A percentile compares a stretch with the other conserved stretches of the same genome.
phyloP scores from a whole-genome alignment of 1,140 invertebrate genomes.

The Lepidurus packardi region DNA sequence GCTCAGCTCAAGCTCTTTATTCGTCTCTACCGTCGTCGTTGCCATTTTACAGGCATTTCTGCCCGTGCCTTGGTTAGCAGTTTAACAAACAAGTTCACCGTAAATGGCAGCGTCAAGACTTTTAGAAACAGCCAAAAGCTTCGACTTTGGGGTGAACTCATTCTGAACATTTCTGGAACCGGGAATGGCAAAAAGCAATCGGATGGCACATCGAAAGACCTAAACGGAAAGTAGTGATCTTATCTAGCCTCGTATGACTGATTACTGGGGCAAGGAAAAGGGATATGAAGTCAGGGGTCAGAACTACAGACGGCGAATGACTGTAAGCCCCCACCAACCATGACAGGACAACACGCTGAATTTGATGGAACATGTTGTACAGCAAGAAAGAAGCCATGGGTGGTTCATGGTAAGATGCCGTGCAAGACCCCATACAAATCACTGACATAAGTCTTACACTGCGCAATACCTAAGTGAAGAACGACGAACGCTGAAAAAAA shows the following conservation, averaged over 20 bases:
- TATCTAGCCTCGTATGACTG: too few relatives aligned
- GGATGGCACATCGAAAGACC: neutral
- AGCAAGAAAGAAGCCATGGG: neutral
- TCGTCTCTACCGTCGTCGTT: conserved; percentile 27
- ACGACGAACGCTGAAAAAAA: neutral
- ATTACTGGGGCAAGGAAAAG: neutral
- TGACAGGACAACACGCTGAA: neutral
- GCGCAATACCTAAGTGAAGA: neutral
- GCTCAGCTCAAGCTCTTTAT: conserved; percentile 24
- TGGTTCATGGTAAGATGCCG: neutral
- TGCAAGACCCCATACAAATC: neutral
- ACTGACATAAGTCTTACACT: neutral
- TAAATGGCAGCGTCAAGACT: neutral
- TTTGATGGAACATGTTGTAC: neutral
- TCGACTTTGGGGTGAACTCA: neutral
- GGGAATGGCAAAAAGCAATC: neutral
- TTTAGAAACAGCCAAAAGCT: neutral
- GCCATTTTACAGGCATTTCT: conserved; percentile 15
- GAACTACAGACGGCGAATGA: neutral
- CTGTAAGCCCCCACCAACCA: neutral
- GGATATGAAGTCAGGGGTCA: neutral
- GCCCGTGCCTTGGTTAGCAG: conserved; percentile 20
- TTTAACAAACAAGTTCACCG: conserved; percentile 3
- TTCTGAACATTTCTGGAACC: neutral
- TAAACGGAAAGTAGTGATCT: too few relatives aligned